Base-by-base conservation (phyloP, 2,888 invertebrate species). In the Smittia aterrima region DNA sequence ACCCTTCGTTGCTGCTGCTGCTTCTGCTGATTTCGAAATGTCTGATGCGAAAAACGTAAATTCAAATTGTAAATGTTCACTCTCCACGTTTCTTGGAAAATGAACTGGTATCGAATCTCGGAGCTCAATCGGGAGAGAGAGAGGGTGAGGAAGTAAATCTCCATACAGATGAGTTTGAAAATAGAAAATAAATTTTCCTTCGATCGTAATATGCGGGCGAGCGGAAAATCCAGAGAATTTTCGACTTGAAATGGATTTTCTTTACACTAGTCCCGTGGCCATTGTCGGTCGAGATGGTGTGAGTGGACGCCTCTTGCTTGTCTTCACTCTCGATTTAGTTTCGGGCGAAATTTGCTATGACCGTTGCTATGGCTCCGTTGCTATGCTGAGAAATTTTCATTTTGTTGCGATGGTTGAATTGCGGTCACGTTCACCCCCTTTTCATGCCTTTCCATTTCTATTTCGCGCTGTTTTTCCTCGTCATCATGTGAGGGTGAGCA, bases 291-390 rank as follows among this genome's bases (percentile, higher is more conserved):
- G 47, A 47, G 47, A n/a, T 47, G 47, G 47, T 16, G 47, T 47
- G 47, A 16, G 47, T 47, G 47, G 47, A 47, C 47, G 47, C 6
- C 38, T 38, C 9, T 47, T 16, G 11, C 47, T 11, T 3, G 3
- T n/a, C n/a, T 11, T 47, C 47, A 6, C n/a, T 16, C n/a, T 47
- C 4, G 47, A 47, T 47, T 47, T 47, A 47, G 47, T 47, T 47
- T 47, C 4, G 47, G 47, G n/a, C 2, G 4, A n/a, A 47, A 47
- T n/a, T n/a, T 11, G 18, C 58, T 58, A 16, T 47, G 67, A 41
- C 67, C 67, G 70, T 70, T 70, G 70, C 70, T 70, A 70, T 18
- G 70, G 18, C 13, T n/a, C 27, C 32, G 70, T 70, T 70, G 70
- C 70, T 70, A 70, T 47, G 70, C 41, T 3, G 32, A 41, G 24